Conservation (phyloP, 2,113 vertebrate genomes). For the Melanotaenia duboulayi region DNA sequence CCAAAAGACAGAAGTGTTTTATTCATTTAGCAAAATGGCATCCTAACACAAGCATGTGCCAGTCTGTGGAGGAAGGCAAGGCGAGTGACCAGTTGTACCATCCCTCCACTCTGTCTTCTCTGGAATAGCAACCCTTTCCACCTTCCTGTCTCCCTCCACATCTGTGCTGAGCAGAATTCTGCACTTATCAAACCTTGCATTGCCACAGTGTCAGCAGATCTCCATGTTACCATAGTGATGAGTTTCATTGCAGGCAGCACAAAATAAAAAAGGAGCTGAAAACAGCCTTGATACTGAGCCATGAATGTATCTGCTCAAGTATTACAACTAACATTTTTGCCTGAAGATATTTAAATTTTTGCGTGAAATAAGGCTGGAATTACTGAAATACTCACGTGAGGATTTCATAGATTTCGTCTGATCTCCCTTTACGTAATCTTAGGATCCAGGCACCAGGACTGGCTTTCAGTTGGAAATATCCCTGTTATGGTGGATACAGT, state of each 20-base stretch:
- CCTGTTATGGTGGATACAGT: conserved; percentile 79
- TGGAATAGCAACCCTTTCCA: conserved; percentile 70
- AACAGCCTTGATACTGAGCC: conserved; percentile 52
- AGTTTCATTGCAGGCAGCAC: conserved; percentile 54
- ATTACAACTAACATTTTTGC: conserved; percentile 15
- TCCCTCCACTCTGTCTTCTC: conserved; percentile 64
- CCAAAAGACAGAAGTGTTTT: conserved; percentile 24
- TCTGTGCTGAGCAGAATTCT: conserved; percentile 64
- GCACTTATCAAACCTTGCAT: conserved; percentile 76
- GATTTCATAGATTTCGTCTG: conserved; percentile 93
- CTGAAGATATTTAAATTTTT: neutral
- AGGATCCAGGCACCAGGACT: conserved; percentile 95
- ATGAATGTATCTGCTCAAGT: conserved; percentile 48
- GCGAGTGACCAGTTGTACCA: conserved; percentile 74
- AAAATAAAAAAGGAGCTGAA: conserved; percentile 48
- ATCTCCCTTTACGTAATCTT: conserved; percentile 91
- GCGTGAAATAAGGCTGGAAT: neutral
- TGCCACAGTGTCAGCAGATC: conserved; percentile 72
- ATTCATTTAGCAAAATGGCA: conserved; percentile 45
- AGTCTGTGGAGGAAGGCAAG: conserved; percentile 52
- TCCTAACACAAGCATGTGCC: conserved; percentile 49
- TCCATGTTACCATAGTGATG: conserved; percentile 77
- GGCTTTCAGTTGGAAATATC: conserved; percentile 98
- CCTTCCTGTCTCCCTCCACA: conserved; percentile 59
- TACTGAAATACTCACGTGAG: conserved; percentile 85